Conservation (phyloP, 2,888 invertebrate species). For the Conops quadrifasciatus region DNA sequence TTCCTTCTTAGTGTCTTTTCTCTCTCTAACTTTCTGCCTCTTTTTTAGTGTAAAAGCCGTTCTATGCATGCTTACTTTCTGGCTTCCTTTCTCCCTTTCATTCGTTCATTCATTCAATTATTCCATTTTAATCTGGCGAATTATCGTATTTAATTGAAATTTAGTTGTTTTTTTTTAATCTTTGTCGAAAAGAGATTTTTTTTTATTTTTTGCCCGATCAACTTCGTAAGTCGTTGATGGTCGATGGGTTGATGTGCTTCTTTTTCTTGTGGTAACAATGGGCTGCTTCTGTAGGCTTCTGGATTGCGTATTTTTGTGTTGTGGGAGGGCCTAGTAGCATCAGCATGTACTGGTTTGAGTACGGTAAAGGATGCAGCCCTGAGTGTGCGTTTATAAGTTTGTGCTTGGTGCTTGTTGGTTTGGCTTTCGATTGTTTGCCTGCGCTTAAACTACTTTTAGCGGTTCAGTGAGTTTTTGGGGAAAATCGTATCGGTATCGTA, state of each 20-base stretch:
- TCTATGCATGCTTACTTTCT: neutral
- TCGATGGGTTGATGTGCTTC: neutral
- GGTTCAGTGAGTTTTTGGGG: too few species aligned
- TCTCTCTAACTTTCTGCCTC: neutral
- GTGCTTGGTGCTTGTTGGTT: too few species aligned
- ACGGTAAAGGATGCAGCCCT: too few species aligned
- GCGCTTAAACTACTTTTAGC: too few species aligned
- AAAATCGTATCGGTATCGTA: too few species aligned
- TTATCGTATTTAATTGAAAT: conserved; percentile 18
- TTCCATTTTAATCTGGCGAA: neutral
- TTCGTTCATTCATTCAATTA: neutral
- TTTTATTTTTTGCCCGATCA: neutral
- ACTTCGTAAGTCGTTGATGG: neutral
- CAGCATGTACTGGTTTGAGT: too few species aligned
- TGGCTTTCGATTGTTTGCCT: too few species aligned
- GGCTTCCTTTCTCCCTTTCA: neutral
- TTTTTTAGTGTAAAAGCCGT: neutral
- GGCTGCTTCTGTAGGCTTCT: neutral
- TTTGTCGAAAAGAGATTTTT: neutral
- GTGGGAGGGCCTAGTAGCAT: too few species aligned
- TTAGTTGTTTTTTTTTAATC: conserved; percentile 1
- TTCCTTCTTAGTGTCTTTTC: neutral
- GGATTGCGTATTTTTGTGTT: neutral
- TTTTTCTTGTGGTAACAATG: neutral
- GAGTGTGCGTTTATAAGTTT: too few species aligned